A percentile compares a stretch with the other conserved stretches of the same genome.
Conservation (phyloP, 2,113 vertebrate genomes). For the Arothron firmamentum region DNA sequence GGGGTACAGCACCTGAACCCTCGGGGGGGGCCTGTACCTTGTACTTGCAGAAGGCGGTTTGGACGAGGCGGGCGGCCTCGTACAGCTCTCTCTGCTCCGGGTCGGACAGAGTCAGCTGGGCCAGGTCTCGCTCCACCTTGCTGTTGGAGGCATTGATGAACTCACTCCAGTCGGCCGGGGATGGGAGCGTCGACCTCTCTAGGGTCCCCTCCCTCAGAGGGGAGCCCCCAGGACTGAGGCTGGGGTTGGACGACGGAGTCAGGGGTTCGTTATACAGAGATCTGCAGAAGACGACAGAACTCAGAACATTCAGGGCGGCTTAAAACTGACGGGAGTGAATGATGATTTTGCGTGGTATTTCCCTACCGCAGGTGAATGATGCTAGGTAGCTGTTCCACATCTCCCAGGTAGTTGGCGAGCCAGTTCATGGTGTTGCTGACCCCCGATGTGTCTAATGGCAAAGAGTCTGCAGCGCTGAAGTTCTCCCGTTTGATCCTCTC, state of each 20-base stretch:
- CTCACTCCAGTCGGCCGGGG: slow-evolving; percentile 94
- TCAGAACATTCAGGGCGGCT: neutral
- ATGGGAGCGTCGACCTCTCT: slow-evolving; percentile 87
- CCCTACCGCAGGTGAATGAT: slow-evolving; percentile 88
- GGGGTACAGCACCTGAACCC: slow-evolving; percentile 37
- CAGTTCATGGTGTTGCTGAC: slow-evolving; percentile 97
- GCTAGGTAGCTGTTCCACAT: slow-evolving; percentile 89
- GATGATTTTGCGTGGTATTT: neutral
- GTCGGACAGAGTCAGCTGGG: slow-evolving; percentile 96
- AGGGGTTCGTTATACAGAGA: slow-evolving; percentile 88
- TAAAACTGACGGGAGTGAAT: too few relatives aligned
- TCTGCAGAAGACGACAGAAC: slow-evolving; percentile 62
- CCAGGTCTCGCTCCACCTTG: slow-evolving; percentile 94
- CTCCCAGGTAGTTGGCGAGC: slow-evolving; percentile 97
- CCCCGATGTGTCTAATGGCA: slow-evolving; percentile 79
- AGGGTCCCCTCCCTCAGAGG: slow-evolving; percentile 82
- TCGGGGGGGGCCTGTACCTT: slow-evolving; percentile 79
- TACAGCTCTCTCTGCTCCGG: slow-evolving; percentile 97
- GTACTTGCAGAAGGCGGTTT: slow-evolving; percentile 97
- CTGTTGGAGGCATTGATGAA: slow-evolving; percentile 95
- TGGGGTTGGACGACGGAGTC: slow-evolving; percentile 89
- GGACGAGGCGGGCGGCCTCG: slow-evolving; percentile 94
- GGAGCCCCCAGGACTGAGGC: slow-evolving; percentile 87
- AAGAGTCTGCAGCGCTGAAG: slow-evolving; percentile 81
- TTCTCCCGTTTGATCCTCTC: slow-evolving; percentile 96